Percentiles rank a stretch among this genome's conserved stretches.
Conservation (phyloP, 2,113 vertebrate genomes). For the Takifugu bimaculatus region DNA sequence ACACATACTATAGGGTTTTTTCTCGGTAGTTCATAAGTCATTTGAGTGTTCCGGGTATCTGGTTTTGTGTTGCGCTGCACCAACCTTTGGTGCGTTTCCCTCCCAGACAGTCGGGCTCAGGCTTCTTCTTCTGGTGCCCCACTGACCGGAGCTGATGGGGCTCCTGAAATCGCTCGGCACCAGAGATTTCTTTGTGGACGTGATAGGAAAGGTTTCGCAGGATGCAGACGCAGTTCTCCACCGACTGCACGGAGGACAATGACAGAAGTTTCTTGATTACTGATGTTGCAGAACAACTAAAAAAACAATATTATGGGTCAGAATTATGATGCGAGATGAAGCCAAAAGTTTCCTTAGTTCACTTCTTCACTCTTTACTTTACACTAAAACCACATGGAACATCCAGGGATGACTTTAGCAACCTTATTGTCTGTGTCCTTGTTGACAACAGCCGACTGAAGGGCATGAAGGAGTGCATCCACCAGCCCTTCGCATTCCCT, state of each 20-base stretch:
- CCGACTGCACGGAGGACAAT: slow-evolving; percentile 75
- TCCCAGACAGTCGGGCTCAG: slow-evolving; percentile 85
- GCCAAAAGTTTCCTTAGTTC: no score
- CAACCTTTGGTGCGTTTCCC: slow-evolving; percentile 92
- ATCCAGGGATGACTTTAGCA: neutral
- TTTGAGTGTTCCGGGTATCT: neutral
- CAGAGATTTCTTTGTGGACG: slow-evolving; percentile 94
- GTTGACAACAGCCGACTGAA: slow-evolving; percentile 90
- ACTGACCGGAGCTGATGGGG: slow-evolving; percentile 70
- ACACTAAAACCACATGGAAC: no score
- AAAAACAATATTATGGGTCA: no score
- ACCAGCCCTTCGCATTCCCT: slow-evolving; percentile 93
- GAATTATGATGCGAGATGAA: no score
- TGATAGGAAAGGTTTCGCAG: slow-evolving; percentile 96
- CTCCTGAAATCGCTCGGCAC: slow-evolving; percentile 86
- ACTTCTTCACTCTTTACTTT: no score
- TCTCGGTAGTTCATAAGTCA: neutral
- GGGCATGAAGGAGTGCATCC: slow-evolving; percentile 89
- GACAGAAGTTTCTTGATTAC: no score
- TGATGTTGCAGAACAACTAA: no score
- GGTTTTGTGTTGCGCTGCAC: neutral
- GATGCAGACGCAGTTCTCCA: slow-evolving; percentile 98
- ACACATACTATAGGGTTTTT: no score
- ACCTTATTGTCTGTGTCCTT: slow-evolving; percentile 98
- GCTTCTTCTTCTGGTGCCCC: slow-evolving; percentile 85